phyloP scores from a whole-genome alignment of 2,888 invertebrate species.

The Auanema sp. region DNA sequence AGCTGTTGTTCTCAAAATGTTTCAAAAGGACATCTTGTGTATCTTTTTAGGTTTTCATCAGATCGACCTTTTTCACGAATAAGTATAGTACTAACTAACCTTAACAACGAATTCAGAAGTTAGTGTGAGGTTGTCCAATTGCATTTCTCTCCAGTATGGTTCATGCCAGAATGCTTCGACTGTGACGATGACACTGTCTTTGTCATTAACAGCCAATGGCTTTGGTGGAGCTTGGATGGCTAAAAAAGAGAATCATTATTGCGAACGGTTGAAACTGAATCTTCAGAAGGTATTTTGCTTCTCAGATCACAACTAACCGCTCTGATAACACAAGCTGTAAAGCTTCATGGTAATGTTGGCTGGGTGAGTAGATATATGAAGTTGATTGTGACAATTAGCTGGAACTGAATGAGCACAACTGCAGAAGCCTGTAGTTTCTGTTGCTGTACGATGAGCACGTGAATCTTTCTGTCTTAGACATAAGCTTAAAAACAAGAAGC shows the following conservation, averaged over 20 bases:
- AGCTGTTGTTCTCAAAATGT: not conserved
- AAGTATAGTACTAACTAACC: slow-evolving; percentile 23
- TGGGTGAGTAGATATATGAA: slow-evolving; percentile 28
- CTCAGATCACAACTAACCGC: slow-evolving; percentile 6
- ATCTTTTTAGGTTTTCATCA: not conserved
- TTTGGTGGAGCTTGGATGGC: slow-evolving; percentile 55
- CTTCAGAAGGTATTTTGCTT: too few relatives aligned
- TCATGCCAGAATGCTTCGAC: slow-evolving; percentile 61
- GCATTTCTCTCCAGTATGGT: slow-evolving; percentile 56
- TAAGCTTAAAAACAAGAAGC: slow-evolving; percentile 33
- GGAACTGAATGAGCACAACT: slow-evolving; percentile 44
- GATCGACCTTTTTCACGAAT: not conserved
- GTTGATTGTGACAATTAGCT: slow-evolving; percentile 45
- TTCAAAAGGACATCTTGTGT: not conserved
- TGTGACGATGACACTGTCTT: slow-evolving; percentile 49
- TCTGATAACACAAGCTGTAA: slow-evolving; percentile 37
- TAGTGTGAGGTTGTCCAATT: slow-evolving; percentile 50
- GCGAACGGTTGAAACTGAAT: too few relatives aligned
- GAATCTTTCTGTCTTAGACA: slow-evolving; percentile 34
- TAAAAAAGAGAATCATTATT: too few relatives aligned
- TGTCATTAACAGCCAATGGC: slow-evolving; percentile 49
- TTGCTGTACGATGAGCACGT: slow-evolving; percentile 25
- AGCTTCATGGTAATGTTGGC: slow-evolving; percentile 45
- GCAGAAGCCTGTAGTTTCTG: slow-evolving; percentile 29
- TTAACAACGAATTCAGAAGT: slow-evolving; percentile 51